These are phyloP conservation scores for Urophycis tenuis DNA, from an alignment of 2,797 vertebrate genomes.

Conservation along the genomic window DNA sequence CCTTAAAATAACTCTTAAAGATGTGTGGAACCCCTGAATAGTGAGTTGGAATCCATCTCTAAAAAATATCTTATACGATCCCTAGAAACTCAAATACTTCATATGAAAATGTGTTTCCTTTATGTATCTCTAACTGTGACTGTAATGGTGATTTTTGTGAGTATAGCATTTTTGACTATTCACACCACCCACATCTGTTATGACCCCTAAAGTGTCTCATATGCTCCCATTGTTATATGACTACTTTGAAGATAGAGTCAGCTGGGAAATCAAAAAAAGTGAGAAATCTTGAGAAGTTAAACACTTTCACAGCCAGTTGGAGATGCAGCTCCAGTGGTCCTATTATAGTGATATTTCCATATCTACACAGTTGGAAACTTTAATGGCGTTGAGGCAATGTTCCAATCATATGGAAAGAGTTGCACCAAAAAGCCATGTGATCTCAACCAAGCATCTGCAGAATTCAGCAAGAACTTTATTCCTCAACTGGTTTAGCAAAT, in stretches of 20 bases:
- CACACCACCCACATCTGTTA: background rate
- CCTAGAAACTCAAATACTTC: background rate
- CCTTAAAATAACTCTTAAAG: too few species aligned
- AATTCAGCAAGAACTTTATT: slow-evolving; percentile 5
- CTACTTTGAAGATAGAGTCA: slow-evolving; percentile 35
- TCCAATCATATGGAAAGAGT: slow-evolving; percentile 21
- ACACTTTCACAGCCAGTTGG: slow-evolving; percentile 53
- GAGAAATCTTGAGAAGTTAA: slow-evolving; percentile 45
- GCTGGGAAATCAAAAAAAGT: slow-evolving; percentile 44
- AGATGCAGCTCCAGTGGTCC: slow-evolving; percentile 33
- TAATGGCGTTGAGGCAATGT: slow-evolving; percentile 25
- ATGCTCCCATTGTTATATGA: slow-evolving; percentile 33
- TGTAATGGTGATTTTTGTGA: background rate
- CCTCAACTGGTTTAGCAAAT: background rate
- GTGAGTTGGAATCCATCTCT: background rate
- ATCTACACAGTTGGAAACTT: slow-evolving; percentile 33
- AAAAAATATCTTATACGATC: background rate
- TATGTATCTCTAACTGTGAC: background rate
- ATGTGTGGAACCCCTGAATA: background rate
- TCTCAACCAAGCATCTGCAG: slow-evolving; percentile 11
- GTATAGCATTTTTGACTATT: background rate
- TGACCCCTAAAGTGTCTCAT: slow-evolving; percentile 21
- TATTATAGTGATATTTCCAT: slow-evolving; percentile 40
- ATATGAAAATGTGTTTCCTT: background rate
- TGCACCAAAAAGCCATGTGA: slow-evolving; percentile 24